Conservation (phyloP, 35 echinoderm and acorn worm genomes). For the Apostichopus californicus region DNA sequence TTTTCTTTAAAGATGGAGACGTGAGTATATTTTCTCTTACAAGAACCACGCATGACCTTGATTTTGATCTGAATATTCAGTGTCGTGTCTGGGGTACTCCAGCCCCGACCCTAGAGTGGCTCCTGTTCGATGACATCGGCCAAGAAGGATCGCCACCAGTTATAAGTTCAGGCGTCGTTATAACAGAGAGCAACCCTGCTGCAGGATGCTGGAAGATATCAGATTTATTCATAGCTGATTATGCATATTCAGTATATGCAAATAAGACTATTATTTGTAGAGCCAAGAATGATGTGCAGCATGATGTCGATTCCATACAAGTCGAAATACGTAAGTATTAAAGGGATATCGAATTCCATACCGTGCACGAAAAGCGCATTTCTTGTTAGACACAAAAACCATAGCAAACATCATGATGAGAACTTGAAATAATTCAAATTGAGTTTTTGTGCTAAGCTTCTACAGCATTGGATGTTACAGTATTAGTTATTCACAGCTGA, state of each 20-base stretch:
- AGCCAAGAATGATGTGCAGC: constrained; percentile 2
- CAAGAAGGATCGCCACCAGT: not conserved
- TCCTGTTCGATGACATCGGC: not conserved
- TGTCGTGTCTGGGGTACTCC: constrained; percentile 9
- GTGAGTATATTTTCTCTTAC: not conserved
- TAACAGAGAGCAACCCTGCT: not conserved
- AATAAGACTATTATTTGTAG: constrained; percentile 5
- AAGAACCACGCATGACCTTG: not conserved
- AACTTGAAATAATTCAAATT: too few species aligned
- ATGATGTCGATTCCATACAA: not conserved
- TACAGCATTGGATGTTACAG: too few species aligned
- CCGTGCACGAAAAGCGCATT: too few species aligned
- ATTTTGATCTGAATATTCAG: not conserved
- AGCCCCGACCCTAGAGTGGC: constrained; percentile 12
- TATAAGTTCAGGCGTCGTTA: not conserved
- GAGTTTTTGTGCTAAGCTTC: too few species aligned
- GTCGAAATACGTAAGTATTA: not conserved
- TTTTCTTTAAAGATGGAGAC: not conserved
- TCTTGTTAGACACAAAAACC: too few species aligned
- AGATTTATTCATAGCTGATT: not conserved
- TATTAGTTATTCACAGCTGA: too few species aligned
- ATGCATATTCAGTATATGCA: constrained; percentile 17
- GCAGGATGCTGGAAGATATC: constrained; percentile 22
- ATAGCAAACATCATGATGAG: too few species aligned
- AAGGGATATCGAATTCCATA: not conserved